Evolutionary conservation across 2,888 invertebrate genomes (phyloP), one percentile per base, ranked within the genome.

Genomic region (Aricia artaxerxes): DNA sequence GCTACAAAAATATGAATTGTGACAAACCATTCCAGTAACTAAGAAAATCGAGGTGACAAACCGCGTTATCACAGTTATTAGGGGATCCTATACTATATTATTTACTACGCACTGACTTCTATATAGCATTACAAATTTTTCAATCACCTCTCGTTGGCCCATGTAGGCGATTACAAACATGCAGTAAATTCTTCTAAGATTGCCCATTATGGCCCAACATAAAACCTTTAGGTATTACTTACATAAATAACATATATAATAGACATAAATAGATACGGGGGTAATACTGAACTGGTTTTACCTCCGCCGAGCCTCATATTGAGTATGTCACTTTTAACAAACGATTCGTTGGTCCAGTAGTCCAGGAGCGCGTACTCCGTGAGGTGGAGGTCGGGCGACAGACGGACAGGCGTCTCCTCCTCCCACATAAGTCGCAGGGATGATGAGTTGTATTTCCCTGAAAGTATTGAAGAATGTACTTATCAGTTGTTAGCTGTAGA

Each of bases 361-460:
- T 95, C 95, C 77, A 96, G 94, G 31, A 98, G 92, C 69, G 96
- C 95, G 87, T 97, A 98, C 89, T 98, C 98, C 0, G 98, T 97
- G 78, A 98, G 91, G 87, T 97, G 97, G 78, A 98, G 89, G 83
- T 97, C 97, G 0, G 96, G 95, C 38, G 97, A 97, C 76, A 97
- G 94, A 35, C 97, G 96, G 16, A 97, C 97, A 2, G 97, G 97
- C 78, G 95, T 95, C 81, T 95, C 95, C 78, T 95, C 95, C 86
- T 97, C 97, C 98, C 98, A 98, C 87, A 96, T 95, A 35, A 98
- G 88, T 16, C 96, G 92, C 85, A 98, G 92, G 83, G 97, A 97
- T 16, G 96, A 96, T 0, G 96, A 96, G 86, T 97, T 97, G 90
- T 97, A 97, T 86, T 97, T 97, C 98, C 97, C 97, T 97, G 90